phyloP scores from a whole-genome alignment of 1,140 invertebrate species.

The Copidosoma floridanum region DNA sequence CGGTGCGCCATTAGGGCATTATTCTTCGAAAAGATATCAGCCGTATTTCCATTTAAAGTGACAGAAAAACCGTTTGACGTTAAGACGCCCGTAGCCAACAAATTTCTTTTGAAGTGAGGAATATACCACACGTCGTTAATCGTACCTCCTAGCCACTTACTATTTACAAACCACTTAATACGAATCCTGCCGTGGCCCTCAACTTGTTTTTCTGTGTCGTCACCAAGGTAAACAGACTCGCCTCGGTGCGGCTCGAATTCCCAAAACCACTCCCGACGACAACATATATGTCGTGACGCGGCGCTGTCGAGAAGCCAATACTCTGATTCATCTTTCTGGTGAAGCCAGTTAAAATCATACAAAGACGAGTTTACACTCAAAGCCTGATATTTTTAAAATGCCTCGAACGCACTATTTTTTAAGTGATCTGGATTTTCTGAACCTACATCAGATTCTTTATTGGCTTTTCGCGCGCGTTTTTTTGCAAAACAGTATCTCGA shows the following conservation, averaged over 20 bases:
- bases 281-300: conserved; percentile 28
- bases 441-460: neutral
- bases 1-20: neutral
- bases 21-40: conserved; percentile 1
- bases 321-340: conserved; percentile 4
- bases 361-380: too few relatives aligned
- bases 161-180: conserved; percentile 25
- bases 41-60: neutral
- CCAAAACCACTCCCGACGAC: conserved; percentile 31
- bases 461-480: too few relatives aligned
- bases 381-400: too few relatives aligned
- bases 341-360: neutral
- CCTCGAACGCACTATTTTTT: too few relatives aligned
- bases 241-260: conserved; percentile 8
- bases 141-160: conserved; percentile 20
- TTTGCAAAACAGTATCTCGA: neutral
- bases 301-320: conserved; percentile 33
- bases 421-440: neutral
- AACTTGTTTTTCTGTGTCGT: conserved; percentile 9
- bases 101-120: conserved; percentile 18
- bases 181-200: conserved; percentile 26
- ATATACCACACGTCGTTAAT: too few relatives aligned
- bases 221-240: conserved; percentile 29
- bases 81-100: conserved; percentile 29
- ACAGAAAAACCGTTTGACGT: conserved; percentile 25